Percentiles rank a stretch among this genome's conserved stretches.
These are phyloP conservation scores for Listronotus oregonensis DNA, from an alignment of 1,140 invertebrate genomes.

Conservation along the genomic window DNA sequence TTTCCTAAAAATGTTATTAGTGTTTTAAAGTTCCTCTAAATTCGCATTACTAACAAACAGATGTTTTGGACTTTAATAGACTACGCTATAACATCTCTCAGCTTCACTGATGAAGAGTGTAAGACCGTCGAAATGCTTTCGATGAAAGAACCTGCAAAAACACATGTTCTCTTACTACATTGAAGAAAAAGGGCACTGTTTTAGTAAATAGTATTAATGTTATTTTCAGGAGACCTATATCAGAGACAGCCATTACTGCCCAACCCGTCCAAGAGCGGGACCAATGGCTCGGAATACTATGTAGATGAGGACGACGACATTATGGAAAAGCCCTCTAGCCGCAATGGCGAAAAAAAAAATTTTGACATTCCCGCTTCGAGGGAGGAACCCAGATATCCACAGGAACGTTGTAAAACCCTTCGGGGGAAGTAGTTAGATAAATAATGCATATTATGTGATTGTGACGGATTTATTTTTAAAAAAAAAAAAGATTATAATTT, in stretches of 20 bases:
- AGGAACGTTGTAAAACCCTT: conserved; percentile 75
- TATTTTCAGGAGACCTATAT: conserved; percentile 52
- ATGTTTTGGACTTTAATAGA: too few species aligned
- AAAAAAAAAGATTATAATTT: too few species aligned
- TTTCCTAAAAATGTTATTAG: too few species aligned
- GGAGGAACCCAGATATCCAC: conserved; percentile 69
- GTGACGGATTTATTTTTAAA: too few species aligned
- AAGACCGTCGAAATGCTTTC: too few species aligned
- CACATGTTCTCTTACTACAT: background rate
- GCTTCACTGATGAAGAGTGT: too few species aligned
- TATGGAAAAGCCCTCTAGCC: conserved; percentile 37
- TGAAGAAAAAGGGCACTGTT: background rate
- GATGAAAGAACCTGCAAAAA: background rate
- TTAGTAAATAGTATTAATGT: background rate
- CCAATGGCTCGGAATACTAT: conserved; percentile 43
- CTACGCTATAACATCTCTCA: too few species aligned
- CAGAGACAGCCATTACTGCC: conserved; percentile 54
- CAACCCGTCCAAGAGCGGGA: conserved; percentile 41
- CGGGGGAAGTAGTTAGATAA: conserved; percentile 56
- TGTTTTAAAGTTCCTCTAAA: too few species aligned
- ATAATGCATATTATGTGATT: too few species aligned
- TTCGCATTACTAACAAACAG: too few species aligned
- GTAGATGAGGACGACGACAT: conserved; percentile 51
- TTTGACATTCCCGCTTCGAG: conserved; percentile 59
- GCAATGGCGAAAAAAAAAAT: conserved; percentile 57